Evolutionary conservation across 2,888 invertebrate species (phyloP).

Genomic region (Microctonus aethiopoides): DNA sequence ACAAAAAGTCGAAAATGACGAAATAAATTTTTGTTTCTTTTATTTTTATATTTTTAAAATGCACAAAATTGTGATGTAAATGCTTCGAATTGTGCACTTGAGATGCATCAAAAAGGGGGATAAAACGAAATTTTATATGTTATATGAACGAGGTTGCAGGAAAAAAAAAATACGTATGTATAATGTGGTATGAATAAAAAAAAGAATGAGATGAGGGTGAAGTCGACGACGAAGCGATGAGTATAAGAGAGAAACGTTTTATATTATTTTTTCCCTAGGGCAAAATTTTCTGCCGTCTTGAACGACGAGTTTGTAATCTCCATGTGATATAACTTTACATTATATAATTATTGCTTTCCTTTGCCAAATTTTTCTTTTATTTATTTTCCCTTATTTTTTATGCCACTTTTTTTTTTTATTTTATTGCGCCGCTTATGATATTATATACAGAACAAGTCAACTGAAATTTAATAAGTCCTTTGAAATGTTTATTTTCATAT

Average conservation of each 20-base stretch:
- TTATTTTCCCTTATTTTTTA: too few relatives aligned
- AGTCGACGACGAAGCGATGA: not conserved
- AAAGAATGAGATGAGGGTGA: conserved; percentile 1
- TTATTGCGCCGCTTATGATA: not conserved
- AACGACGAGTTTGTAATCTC: not conserved
- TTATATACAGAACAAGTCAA: not conserved
- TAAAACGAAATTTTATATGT: not conserved
- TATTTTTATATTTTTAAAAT: not conserved
- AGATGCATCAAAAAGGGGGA: not conserved
- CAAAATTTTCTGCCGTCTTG: conserved; percentile 2
- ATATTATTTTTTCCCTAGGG: not conserved
- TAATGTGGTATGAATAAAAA: not conserved
- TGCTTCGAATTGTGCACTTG: not conserved
- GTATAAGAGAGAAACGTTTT: not conserved
- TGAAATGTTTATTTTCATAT: not conserved
- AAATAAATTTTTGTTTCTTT: not conserved
- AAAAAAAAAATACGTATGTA: too few relatives aligned
- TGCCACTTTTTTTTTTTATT: too few relatives aligned
- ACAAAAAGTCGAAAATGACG: not conserved
- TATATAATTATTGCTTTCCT: not conserved
- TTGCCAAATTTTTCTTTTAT: not conserved
- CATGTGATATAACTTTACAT: conserved; percentile 4
- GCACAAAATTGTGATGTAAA: not conserved
- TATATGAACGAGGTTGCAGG: not conserved
- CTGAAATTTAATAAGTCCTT: not conserved